Evolutionary conservation across 2,113 vertebrate genomes (phyloP), one percentile per base, ranked within the genome.

Genomic region (Casuarius casuarius): DNA sequence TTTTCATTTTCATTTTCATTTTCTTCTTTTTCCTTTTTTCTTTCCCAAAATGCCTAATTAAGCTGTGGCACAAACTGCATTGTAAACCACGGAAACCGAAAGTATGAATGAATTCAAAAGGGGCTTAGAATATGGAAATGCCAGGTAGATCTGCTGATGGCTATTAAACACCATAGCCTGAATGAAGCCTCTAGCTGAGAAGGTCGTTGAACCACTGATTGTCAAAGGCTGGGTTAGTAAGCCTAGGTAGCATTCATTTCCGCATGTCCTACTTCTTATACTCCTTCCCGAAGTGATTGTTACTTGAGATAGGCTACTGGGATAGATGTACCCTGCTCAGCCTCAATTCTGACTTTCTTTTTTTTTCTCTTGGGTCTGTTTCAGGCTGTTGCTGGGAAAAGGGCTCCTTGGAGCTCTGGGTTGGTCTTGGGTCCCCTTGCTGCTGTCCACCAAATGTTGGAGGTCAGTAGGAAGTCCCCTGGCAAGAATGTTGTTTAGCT

Each of bases 291-390:
- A 68, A n/a, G 5, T 72, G 26, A 33, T 49, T 35, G 46, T 76
- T 76, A n/a, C 9, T 76, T 68, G 20, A 65, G 38, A 42, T 2
- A 51, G 16, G 4, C 38, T 51, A 65, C 67, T 7, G 54, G 12
- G 58, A 67, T 42, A 67, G 49, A 28, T 76, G 16, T 9, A 49
- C 16, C 2, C 20, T 40, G 84, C 20, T 33, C 9, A n/a, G 19
- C 5, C 13, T 63, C 0, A 0, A 1, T 35, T 21, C 76, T 59
- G 26, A 20, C 54, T 54, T 29, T 22, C 38, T 77, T 48, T 72
- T 65, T 10, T 79, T 5, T 83, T 80, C 20, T 68, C 8, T 15
- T 38, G 20, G 4, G 9, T 76, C 38, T 76, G 40, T 42, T 89
- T 76, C 61, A 71, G 40, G 18, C 17, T 25, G 3, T 0, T 42